These are phyloP conservation scores for Taphrorychus bicolor DNA, from an alignment of 2,888 invertebrate genomes.

Conservation along the genomic window DNA sequence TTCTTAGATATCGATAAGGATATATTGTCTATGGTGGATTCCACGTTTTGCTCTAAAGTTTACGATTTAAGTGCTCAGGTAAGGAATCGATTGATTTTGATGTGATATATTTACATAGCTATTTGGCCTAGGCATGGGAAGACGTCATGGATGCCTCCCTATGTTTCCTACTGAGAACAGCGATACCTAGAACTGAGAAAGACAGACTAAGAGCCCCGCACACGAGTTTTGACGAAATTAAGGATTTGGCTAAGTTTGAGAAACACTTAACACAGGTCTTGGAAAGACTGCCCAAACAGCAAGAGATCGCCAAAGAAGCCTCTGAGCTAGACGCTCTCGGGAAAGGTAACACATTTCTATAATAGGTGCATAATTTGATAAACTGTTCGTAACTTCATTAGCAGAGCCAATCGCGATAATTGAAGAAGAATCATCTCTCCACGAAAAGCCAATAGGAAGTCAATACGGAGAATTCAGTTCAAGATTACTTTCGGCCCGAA, in stretches of 20 bases:
- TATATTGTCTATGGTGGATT: constrained; percentile 47
- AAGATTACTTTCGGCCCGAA: constrained; percentile 54
- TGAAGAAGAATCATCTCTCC: background rate
- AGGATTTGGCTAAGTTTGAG: constrained; percentile 55
- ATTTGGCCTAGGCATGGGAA: no score
- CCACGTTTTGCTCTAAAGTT: constrained; percentile 50
- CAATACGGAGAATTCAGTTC: constrained; percentile 56
- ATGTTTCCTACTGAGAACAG: constrained; percentile 69
- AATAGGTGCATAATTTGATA: background rate
- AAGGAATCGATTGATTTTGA: constrained; percentile 5
- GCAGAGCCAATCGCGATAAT: background rate
- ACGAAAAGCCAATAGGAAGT: constrained; percentile 52
- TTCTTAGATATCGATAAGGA: constrained; percentile 51
- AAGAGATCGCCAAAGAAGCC: no score
- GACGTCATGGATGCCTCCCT: constrained; percentile 74
- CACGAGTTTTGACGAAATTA: constrained; percentile 58
- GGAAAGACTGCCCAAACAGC: constrained; percentile 52
- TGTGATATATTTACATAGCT: no score
- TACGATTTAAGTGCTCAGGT: constrained; percentile 56
- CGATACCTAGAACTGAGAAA: constrained; percentile 70
- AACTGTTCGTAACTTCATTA: background rate
- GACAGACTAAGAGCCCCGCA: constrained; percentile 67
- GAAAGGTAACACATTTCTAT: background rate
- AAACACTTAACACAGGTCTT: constrained; percentile 56
- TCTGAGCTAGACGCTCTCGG: background rate